Evolutionary conservation across 2,113 vertebrate species (phyloP).

Genomic region (Phasianus colchicus): DNA sequence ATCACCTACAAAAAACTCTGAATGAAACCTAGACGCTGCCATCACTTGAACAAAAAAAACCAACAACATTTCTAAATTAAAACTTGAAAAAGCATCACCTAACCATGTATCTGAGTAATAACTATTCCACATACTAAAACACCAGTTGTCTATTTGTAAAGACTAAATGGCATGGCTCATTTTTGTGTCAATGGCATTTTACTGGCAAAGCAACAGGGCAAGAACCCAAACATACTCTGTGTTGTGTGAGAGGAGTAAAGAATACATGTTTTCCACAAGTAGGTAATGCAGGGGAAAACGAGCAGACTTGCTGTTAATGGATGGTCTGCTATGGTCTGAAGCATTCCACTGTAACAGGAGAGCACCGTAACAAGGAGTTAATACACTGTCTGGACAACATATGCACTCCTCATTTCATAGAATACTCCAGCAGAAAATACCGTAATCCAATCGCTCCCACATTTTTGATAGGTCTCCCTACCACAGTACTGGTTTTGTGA

Average conservation of each 20-base stretch:
- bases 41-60: not conserved
- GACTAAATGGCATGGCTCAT: not conserved
- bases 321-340: not conserved
- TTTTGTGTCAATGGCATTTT: not conserved
- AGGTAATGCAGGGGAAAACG: not conserved
- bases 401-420: not conserved
- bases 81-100: constrained; percentile 4
- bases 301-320: not conserved
- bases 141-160: not conserved
- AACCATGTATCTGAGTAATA: not conserved
- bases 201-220: not conserved
- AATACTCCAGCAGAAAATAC: not conserved
- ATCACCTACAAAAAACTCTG: not conserved
- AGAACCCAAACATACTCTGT: not conserved
- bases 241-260: not conserved
- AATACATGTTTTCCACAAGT: not conserved
- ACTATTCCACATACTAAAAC: not conserved
- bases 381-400: not conserved
- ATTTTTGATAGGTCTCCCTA: not conserved
- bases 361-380: not conserved
- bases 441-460: fast-evolving
- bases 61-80: constrained; percentile 4
- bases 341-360: not conserved
- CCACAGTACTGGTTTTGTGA: not conserved
- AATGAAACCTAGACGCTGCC: not conserved